phyloP scores from a whole-genome alignment of 2,113 vertebrate genomes.

The Sinocyclocheilus maitianheensis region DNA sequence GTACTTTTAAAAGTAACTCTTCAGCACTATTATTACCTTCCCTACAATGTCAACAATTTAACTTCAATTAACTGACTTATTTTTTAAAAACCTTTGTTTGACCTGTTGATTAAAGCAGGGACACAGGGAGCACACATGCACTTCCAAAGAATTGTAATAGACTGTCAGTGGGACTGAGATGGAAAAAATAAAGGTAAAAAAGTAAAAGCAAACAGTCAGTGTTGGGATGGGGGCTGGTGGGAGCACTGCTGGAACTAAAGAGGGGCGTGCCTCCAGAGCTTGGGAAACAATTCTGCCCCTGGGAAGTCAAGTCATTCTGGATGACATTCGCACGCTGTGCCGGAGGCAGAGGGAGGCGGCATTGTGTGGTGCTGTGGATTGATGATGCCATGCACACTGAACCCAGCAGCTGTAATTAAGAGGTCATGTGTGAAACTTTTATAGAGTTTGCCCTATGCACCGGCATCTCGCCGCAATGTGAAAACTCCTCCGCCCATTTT shows the following conservation, averaged over 20 bases:
- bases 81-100: no score
- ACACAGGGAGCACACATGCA: conserved; percentile 69
- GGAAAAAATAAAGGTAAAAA: conserved; percentile 46
- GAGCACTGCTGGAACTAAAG: conserved; percentile 74
- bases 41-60: no score
- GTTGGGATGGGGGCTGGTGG: conserved; percentile 29
- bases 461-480: conserved; percentile 1
- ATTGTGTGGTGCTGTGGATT: conserved; percentile 71
- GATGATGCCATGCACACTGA: conserved; percentile 68
- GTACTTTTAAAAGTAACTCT: no score
- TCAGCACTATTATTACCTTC: no score
- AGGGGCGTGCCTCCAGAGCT: conserved; percentile 63
- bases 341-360: conserved; percentile 44
- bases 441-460: conserved; percentile 54
- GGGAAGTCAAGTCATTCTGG: conserved; percentile 69
- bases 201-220: conserved; percentile 20
- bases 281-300: conserved; percentile 67
- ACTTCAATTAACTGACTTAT: no score
- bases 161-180: conserved; percentile 63
- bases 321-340: conserved; percentile 71
- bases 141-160: conserved; percentile 56
- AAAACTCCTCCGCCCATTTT: conserved; percentile 28
- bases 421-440: conserved; percentile 69
- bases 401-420: conserved; percentile 75
- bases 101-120: no score